Conservation (phyloP, 2,113 vertebrate genomes). For the Psammodynastes pulverulentus region DNA sequence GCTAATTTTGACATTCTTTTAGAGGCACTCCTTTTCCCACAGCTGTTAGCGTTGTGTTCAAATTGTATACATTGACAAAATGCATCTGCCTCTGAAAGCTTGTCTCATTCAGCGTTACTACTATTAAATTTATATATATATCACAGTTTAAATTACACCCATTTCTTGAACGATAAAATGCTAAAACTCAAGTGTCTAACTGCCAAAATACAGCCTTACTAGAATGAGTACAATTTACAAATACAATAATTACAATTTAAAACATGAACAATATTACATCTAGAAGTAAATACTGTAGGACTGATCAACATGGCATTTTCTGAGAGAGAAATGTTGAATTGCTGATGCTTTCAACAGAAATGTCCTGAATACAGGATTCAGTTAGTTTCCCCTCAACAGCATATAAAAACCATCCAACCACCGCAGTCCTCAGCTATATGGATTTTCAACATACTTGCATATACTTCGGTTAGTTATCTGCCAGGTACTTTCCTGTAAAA, state of each 20-base stretch:
- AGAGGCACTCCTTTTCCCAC: slow-evolving; percentile 73
- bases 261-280: slow-evolving; percentile 91
- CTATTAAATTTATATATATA: slow-evolving; percentile 73
- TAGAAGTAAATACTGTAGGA: slow-evolving; percentile 93
- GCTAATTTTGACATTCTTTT: slow-evolving; percentile 50
- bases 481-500: slow-evolving; percentile 94
- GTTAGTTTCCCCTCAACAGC: slow-evolving; percentile 64
- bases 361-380: slow-evolving; percentile 65
- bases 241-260: slow-evolving; percentile 95
- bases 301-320: slow-evolving; percentile 71
- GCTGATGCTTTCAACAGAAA: slow-evolving; percentile 64
- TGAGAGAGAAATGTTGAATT: slow-evolving; percentile 63
- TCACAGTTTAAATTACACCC: slow-evolving; percentile 80
- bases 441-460: slow-evolving; percentile 60
- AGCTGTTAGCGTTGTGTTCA: slow-evolving; percentile 66
- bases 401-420: slow-evolving; percentile 66
- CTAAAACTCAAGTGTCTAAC: slow-evolving; percentile 79
- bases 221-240: slow-evolving; percentile 92
- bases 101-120: slow-evolving; percentile 76
- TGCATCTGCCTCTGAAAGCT: slow-evolving; percentile 75
- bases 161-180: slow-evolving; percentile 77
- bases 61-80: slow-evolving; percentile 77
- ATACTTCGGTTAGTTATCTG: slow-evolving; percentile 85
- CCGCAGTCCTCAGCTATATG: slow-evolving; percentile 60
- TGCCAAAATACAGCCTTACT: slow-evolving; percentile 77